Evolutionary conservation across 2,888 invertebrate species (phyloP), one percentile per base, ranked within the genome.

Genomic region (Aporophyla nigra): DNA sequence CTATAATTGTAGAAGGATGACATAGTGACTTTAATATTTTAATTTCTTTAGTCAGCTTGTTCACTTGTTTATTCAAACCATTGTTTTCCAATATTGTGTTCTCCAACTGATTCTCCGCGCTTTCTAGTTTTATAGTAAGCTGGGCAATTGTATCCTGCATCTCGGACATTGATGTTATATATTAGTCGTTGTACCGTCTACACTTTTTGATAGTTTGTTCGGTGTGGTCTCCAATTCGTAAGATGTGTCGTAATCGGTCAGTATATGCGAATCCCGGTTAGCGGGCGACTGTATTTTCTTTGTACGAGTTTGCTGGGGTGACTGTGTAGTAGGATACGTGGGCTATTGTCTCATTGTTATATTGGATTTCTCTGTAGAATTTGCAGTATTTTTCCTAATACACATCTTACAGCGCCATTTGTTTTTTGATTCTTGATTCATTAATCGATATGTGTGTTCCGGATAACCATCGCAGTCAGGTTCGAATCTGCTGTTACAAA

Each of bases 111-210:
- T 43, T 43, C 43, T 43, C 43, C 43, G 43, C 9, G 43, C 43
- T 43, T 43, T 7, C 43, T 43, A 43, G 43, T 43, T 43, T 43
- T 43, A 43, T 43, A 43, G 43, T 43, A 7, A 43, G 43, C 9
- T 43, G 43, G 43, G 43, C 43, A 1, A 58, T 58, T 7, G 27
- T 58, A 16, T 58, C 58, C 27, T 58, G 58, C 24, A 58, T 93
- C 3, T 61, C 70, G 0, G 70, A 21, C 1, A 61, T 21, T 33
- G 70, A 61, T 0, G 27, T 58, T 24, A 59, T 49, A n/a, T n/a
- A 16, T 59, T 70, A 33, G 33, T 51, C 10, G 24, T 59, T 5
- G 59, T 69, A 7, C 68, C 68, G 46, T 58, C 58, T 10, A 56
- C 9, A 19, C 70, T 59, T 70, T 33, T 70, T 51, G 61, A 70